Percentiles rank a stretch among this genome's conserved stretches.
These are phyloP conservation scores for Drosophila mayaguana DNA, from an alignment of 2,888 invertebrate genomes.

Conservation along the genomic window DNA sequence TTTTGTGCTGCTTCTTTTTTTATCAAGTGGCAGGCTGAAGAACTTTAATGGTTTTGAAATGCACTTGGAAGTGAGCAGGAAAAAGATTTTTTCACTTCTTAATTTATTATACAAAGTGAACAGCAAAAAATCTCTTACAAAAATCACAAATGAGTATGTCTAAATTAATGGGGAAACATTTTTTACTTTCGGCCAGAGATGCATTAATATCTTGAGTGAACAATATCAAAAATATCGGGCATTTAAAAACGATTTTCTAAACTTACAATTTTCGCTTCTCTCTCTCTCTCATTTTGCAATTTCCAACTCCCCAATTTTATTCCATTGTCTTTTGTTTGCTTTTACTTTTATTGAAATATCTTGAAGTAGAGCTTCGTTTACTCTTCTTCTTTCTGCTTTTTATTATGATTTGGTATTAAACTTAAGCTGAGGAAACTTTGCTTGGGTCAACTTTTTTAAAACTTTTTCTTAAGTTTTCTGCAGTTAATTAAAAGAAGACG, in stretches of 20 bases:
- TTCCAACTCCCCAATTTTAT: background rate
- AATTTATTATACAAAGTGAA: slow-evolving; percentile 50
- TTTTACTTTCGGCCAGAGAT: background rate
- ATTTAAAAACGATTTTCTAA: background rate
- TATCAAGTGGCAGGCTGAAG: slow-evolving; percentile 65
- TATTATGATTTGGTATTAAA: slow-evolving; percentile 22
- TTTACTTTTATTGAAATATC: background rate
- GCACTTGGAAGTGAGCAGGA: slow-evolving; percentile 65
- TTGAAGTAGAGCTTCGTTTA: background rate
- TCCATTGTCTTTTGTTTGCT: background rate
- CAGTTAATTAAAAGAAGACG: slow-evolving; percentile 74
- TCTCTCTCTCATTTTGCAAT: background rate
- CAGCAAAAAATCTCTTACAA: background rate
- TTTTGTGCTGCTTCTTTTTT: slow-evolving; percentile 20
- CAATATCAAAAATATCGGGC: background rate
- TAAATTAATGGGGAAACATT: slow-evolving; percentile 14
- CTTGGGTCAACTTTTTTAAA: slow-evolving; percentile 7
- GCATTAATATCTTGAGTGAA: background rate
- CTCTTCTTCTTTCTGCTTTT: background rate
- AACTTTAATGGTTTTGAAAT: slow-evolving; percentile 78
- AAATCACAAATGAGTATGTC: slow-evolving; percentile 10
- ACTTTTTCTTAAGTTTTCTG: slow-evolving; percentile 26
- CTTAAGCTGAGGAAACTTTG: slow-evolving; percentile 8
- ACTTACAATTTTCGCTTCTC: background rate
- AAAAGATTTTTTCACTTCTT: slow-evolving; percentile 46